Conservation (phyloP, 92 coral and sea anemone species). For the Virgularia gustaviana region DNA sequence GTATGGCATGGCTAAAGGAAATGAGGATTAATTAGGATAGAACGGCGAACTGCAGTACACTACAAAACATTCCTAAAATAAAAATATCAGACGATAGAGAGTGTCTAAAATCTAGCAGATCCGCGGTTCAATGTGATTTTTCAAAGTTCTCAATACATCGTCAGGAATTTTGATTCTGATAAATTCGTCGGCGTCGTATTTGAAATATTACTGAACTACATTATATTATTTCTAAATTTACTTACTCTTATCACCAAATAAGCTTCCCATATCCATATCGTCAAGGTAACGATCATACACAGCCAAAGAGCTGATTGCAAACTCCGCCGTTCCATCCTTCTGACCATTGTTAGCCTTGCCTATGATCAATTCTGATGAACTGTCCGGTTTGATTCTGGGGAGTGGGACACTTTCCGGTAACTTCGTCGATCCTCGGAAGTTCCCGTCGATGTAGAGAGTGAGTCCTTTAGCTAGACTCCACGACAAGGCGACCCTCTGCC, state of each 20-base stretch:
- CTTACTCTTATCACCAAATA: constrained; percentile 94
- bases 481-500: constrained; percentile 93
- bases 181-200: no score
- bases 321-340: constrained; percentile 73
- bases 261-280: constrained; percentile 73
- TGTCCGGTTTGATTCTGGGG: constrained; percentile 62
- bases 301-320: constrained; percentile 86
- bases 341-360: constrained; percentile 81
- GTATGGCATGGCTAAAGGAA: constrained; percentile 81
- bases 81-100: background rate
- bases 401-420: constrained; percentile 88
- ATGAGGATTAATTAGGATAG: background rate
- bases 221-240: background rate
- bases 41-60: background rate
- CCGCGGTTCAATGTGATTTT: no score
- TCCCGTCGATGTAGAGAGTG: constrained; percentile 87
- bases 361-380: constrained; percentile 70
- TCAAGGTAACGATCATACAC: constrained; percentile 81
- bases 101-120: background rate
- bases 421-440: constrained; percentile 90
- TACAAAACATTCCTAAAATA: background rate
- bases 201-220: background rate
- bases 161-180: no score
- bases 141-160: no score
- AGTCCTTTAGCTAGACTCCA: constrained; percentile 95